Percentiles rank a stretch among this genome's conserved stretches.
These are phyloP conservation scores for Drosophila atripex DNA, from an alignment of 2,888 invertebrate genomes.

Conservation along the genomic window DNA sequence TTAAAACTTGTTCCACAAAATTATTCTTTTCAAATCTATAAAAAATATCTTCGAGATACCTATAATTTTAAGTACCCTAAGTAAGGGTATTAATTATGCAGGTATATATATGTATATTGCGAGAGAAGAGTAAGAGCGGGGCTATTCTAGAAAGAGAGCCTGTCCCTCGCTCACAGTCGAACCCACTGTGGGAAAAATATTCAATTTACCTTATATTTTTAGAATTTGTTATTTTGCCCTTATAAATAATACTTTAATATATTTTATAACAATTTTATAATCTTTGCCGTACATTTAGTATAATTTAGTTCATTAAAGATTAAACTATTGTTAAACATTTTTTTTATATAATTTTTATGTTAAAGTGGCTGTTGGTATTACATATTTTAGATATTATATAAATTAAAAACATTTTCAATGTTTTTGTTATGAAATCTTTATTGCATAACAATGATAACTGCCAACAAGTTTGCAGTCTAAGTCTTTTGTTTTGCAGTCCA, in stretches of 20 bases:
- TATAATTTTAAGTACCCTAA: background rate
- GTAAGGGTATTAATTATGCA: slow-evolving; percentile 20
- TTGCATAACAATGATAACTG: background rate
- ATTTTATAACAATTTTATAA: too few species aligned
- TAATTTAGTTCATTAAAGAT: too few species aligned
- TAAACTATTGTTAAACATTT: too few species aligned
- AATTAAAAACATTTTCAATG: too few species aligned
- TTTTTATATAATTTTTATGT: too few species aligned
- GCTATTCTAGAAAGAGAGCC: slow-evolving; percentile 44
- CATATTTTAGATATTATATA: too few species aligned
- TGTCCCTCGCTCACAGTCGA: slow-evolving; percentile 1
- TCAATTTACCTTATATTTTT: background rate
- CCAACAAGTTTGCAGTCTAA: background rate
- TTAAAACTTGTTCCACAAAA: background rate
- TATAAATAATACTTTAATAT: background rate
- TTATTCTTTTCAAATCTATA: background rate
- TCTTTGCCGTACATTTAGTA: too few species aligned
- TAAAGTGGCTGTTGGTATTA: too few species aligned
- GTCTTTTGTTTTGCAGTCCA: background rate
- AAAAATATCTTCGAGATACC: background rate
- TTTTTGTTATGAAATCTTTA: background rate
- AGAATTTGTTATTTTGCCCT: background rate
- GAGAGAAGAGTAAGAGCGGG: slow-evolving; percentile 27
- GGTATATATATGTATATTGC: slow-evolving; percentile 17
- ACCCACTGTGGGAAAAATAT: background rate